phyloP scores from a whole-genome alignment of 2,113 vertebrate species.

The Rhodinocichla rosea region DNA sequence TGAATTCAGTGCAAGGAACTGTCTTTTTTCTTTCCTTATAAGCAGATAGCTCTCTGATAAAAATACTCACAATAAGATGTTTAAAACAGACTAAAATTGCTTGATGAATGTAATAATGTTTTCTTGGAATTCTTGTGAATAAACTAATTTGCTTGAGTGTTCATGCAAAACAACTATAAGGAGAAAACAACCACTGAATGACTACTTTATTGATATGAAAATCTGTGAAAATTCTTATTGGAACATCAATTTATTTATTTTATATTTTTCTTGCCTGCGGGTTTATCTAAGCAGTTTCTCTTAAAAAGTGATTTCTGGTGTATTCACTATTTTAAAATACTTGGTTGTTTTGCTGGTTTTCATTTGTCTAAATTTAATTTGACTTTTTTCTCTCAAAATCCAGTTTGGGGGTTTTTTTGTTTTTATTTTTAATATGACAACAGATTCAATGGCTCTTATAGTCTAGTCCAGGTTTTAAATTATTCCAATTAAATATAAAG shows the following conservation, averaged over 20 bases:
- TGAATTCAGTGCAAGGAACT: background rate
- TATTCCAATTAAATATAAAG: background rate
- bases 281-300: background rate
- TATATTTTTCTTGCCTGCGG: background rate
- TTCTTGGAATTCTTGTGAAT: background rate
- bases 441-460: background rate
- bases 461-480: background rate
- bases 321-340: background rate
- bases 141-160: background rate
- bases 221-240: background rate
- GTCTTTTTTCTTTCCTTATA: background rate
- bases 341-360: background rate
- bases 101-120: background rate
- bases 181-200: background rate
- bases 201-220: background rate
- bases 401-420: background rate
- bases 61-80: background rate
- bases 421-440: background rate
- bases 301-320: background rate
- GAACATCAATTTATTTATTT: background rate
- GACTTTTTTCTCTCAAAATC: background rate
- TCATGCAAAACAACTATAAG: background rate
- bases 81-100: background rate
- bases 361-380: background rate
- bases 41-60: background rate